Percentiles rank a stretch among this genome's conserved stretches.
phyloP scores from a whole-genome alignment of 1,140 invertebrate genomes.

The Plutomurus gul region DNA sequence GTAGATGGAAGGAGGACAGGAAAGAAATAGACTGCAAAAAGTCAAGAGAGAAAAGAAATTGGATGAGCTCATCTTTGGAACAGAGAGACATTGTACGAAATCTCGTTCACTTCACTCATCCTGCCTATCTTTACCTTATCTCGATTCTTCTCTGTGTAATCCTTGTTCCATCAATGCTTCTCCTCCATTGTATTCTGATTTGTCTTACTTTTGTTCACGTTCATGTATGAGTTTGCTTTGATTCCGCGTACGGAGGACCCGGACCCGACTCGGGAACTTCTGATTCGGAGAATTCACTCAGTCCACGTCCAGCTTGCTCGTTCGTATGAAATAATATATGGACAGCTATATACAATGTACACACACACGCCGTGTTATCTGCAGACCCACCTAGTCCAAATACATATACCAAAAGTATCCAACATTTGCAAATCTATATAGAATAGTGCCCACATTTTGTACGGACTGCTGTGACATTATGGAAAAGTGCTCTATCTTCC shows the following conservation, averaged over 20 bases:
- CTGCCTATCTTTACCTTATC: neutral
- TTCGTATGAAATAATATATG: no score
- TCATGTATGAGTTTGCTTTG: neutral
- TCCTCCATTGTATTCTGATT: neutral
- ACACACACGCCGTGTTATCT: no score
- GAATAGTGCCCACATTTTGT: no score
- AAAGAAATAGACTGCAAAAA: neutral
- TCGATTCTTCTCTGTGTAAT: neutral
- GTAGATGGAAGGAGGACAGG: neutral
- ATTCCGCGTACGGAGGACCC: neutral
- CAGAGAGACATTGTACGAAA: neutral
- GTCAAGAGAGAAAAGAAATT: neutral
- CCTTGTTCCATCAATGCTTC: neutral
- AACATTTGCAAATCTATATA: no score
- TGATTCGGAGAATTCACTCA: no score
- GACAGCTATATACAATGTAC: no score
- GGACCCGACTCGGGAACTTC: no score
- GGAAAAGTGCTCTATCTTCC: no score
- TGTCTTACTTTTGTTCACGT: neutral
- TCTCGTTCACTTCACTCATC: slow-evolving; percentile 1
- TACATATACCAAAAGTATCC: no score
- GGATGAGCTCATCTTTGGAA: neutral
- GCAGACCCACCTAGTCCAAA: no score
- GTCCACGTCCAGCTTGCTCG: no score
- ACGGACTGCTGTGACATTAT: no score